These are phyloP conservation scores for Calameuta idolon DNA, from an alignment of 2,888 invertebrate genomes.

Conservation along the genomic window DNA sequence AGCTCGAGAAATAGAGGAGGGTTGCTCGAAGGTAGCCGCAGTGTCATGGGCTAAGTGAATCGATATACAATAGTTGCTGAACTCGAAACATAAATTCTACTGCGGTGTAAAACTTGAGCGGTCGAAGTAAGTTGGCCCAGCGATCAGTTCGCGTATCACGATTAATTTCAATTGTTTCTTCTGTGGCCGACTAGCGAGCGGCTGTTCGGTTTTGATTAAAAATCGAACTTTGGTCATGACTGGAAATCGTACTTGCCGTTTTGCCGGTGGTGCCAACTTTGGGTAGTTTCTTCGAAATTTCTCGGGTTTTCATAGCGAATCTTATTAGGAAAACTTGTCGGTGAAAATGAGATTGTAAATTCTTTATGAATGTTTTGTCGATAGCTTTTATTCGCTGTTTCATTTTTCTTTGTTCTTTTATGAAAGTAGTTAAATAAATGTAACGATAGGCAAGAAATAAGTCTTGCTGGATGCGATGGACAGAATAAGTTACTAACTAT, in stretches of 20 bases:
- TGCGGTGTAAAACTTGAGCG: conserved; percentile 12
- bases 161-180: conserved; percentile 12
- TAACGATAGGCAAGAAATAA: not conserved
- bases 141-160: conserved; percentile 4
- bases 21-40: not conserved
- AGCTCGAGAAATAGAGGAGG: not conserved
- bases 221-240: not conserved
- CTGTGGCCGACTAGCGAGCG: not conserved
- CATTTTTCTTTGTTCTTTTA: not conserved
- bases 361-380: not conserved
- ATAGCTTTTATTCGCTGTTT: not conserved
- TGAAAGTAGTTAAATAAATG: conserved; percentile 11
- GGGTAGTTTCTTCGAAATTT: not conserved
- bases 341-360: not conserved
- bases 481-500: conserved; percentile 18
- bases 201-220: conserved; percentile 1
- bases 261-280: not conserved
- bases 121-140: not conserved
- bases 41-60: conserved; percentile 14
- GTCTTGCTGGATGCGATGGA: not conserved
- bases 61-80: conserved; percentile 37
- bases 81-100: conserved; percentile 38
- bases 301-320: not conserved
- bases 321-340: not conserved
- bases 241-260: not conserved